Base-by-base conservation (phyloP, 2,113 vertebrate species). In the Lycaon pictus region DNA sequence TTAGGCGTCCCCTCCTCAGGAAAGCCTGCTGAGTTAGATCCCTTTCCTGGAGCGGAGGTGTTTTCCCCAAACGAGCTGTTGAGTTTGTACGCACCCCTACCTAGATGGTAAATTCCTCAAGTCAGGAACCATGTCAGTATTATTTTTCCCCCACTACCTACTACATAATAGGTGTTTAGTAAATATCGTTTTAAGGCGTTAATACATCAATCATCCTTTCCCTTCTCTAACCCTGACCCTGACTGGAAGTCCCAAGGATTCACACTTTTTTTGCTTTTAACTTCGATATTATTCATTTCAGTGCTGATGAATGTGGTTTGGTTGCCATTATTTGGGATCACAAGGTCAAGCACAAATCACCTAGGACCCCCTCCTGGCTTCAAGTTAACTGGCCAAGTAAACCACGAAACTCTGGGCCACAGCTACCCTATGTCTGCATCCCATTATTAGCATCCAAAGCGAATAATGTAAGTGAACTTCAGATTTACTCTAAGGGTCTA, bases 401-500 rank as follows among this genome's bases (percentile, higher is more conserved):
- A 48, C 12, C 22, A 29, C 22, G 55, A 90, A 95, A 90, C 37
- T 76, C 74, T 53, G 7, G 43, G 53, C 74, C 90, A 69, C 27
- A 71, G 74, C 80, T 83, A 43, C 19, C 86, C 22, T 74, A 1
- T 81, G 19, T 53, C 76, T 90, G n/a, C 27, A 29, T 90, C 37
- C 17, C 22, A 11, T 93, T 94, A 29, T 74, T 93, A 67, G 55
- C 58, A 82, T 88, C 91, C 69, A 67, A 65, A 95, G 32, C 90
- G 23, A 96, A 84, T 55, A 92, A 91, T 85, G 13, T 37, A 90
- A 65, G 15, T 87, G 77, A 89, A 62, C 67, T 89, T 86, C 71
- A 11, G 29, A 56, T 86, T 71, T 76, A 84, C 60, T 92, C 89
- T 71, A 60, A 89, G 16, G 5, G n/a, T 86, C 62, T 95, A 79